Conservation (phyloP, 2,888 invertebrate species). For the Drosophila diplacantha region DNA sequence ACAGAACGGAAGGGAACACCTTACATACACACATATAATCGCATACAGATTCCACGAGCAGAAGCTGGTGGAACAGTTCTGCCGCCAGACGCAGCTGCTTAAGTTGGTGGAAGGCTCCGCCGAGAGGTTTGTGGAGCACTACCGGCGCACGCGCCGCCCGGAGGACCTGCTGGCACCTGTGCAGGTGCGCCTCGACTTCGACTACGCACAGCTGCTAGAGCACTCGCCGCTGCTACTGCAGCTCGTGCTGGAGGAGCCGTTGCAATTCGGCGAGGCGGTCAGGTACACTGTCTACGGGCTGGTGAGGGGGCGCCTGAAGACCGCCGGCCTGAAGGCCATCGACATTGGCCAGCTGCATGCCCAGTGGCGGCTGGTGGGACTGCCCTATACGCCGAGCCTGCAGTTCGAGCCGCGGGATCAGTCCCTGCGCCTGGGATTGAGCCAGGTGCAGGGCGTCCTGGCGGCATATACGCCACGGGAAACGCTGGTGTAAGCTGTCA, state of each 20-base stretch:
- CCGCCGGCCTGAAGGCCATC: conserved; percentile 49
- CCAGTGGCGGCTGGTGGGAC: conserved; percentile 64
- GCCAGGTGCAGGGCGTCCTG: conserved; percentile 67
- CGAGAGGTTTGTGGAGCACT: conserved; percentile 55
- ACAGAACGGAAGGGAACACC: neutral
- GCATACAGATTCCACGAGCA: conserved; percentile 70
- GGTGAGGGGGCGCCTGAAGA: conserved; percentile 45
- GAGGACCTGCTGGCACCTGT: conserved; percentile 71
- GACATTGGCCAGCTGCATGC: conserved; percentile 72
- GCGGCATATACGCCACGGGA: conserved; percentile 67
- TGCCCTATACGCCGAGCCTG: conserved; percentile 65
- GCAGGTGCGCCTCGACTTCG: conserved; percentile 61
- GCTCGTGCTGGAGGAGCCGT: conserved; percentile 67
- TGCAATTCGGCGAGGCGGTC: conserved; percentile 67
- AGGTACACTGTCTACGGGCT: conserved; percentile 67
- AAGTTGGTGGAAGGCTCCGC: conserved; percentile 62
- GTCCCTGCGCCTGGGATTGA: conserved; percentile 59
- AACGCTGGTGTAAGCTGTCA: conserved; percentile 63
- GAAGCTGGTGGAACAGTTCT: conserved; percentile 62
- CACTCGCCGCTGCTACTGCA: conserved; percentile 55
- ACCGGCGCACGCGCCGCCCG: conserved; percentile 47
- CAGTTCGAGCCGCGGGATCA: conserved; percentile 53
- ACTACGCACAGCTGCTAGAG: conserved; percentile 56
- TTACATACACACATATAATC: neutral
- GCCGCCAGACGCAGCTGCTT: conserved; percentile 58